phyloP scores from a whole-genome alignment of 2,113 vertebrate species.

The Castor canadensis region DNA sequence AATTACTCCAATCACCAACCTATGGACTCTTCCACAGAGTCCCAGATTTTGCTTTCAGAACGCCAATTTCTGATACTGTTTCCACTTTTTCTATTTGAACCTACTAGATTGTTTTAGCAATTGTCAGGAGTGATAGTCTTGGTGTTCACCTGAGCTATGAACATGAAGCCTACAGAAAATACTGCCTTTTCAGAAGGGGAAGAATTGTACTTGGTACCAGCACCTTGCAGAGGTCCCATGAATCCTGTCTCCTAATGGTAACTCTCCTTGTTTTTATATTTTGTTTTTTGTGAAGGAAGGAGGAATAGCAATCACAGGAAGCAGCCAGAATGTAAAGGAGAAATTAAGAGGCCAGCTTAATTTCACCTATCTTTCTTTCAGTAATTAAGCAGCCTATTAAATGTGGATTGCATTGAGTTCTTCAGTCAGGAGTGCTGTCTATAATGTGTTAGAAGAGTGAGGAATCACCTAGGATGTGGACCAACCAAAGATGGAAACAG shows the following conservation, averaged over 20 bases:
- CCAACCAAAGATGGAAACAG: background rate
- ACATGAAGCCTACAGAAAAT: background rate
- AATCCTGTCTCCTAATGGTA: background rate
- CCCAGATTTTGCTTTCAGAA: constrained; percentile 1
- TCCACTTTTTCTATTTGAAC: background rate
- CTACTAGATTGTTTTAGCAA: background rate
- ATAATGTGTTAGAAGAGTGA: background rate
- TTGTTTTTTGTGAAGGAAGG: background rate
- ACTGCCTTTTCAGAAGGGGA: background rate
- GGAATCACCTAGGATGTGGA: background rate
- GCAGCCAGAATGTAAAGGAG: background rate
- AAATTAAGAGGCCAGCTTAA: background rate
- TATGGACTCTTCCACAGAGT: background rate
- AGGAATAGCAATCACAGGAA: background rate
- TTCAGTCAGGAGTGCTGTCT: background rate
- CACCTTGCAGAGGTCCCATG: background rate
- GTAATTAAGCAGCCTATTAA: background rate
- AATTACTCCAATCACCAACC: background rate
- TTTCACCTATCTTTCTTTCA: background rate
- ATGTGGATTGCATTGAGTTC: background rate
- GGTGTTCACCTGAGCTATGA: background rate
- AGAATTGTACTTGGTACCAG: background rate
- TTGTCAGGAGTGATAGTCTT: background rate
- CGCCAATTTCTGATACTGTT: background rate
- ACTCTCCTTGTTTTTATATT: background rate